A percentile compares a stretch with the other conserved stretches of the same genome.
phyloP scores from a whole-genome alignment of 1,140 invertebrate genomes.

The Drosophila prosaltans region DNA sequence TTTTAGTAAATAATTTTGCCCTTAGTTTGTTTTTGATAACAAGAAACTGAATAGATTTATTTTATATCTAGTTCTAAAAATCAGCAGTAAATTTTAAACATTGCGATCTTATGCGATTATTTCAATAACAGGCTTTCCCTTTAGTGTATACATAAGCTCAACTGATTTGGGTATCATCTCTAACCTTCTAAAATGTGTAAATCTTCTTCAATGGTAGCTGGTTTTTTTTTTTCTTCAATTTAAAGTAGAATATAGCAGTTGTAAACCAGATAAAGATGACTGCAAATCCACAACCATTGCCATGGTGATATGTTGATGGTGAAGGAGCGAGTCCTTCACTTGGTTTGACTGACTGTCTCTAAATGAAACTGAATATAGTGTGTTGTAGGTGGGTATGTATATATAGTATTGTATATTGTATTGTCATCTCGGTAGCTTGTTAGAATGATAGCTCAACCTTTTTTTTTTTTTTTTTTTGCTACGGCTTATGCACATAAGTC shows the following conservation, averaged over 20 bases:
- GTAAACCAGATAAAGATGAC: constrained; percentile 5
- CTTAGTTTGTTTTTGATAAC: too few species aligned
- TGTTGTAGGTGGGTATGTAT: constrained; percentile 10
- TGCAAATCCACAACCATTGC: constrained; percentile 2
- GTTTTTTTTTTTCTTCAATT: neutral
- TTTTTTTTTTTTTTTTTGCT: constrained; percentile 44
- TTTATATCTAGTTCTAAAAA: too few species aligned
- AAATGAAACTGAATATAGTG: constrained; percentile 24
- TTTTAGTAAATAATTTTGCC: too few species aligned
- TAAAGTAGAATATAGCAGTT: neutral
- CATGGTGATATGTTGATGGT: neutral
- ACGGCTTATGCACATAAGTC: constrained; percentile 76
- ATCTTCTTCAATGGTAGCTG: too few species aligned
- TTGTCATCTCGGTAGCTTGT: constrained; percentile 47
- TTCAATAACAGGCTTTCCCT: too few species aligned
- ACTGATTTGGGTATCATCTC: too few species aligned
- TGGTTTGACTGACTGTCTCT: constrained; percentile 39
- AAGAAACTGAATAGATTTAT: too few species aligned
- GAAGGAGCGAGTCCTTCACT: neutral
- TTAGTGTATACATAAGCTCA: too few species aligned
- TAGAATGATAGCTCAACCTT: constrained; percentile 67
- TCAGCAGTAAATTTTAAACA: too few species aligned
- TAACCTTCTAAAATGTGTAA: too few species aligned
- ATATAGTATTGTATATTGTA: constrained; percentile 14
- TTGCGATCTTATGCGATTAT: too few species aligned